A percentile compares a stretch with the other conserved stretches of the same genome.
Conservation (phyloP, 2,888 invertebrate genomes). For the Invenusta paracnida region DNA sequence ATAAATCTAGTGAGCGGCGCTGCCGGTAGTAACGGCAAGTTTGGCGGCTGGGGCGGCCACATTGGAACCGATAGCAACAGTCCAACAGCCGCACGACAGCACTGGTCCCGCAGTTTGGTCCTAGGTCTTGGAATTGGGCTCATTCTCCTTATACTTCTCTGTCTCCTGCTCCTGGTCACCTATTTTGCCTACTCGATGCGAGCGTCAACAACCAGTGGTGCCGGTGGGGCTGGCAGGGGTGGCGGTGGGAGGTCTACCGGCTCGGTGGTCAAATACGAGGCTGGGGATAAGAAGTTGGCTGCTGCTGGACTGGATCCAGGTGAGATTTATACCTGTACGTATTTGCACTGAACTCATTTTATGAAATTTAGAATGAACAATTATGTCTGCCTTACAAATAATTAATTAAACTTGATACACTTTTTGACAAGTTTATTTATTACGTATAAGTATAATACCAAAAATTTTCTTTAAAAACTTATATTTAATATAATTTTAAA, state of each 20-base stretch:
- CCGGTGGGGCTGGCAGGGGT: background rate
- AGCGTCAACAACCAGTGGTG: too few relatives aligned
- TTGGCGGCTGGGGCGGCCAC: background rate
- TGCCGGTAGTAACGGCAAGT: background rate
- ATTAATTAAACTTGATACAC: too few relatives aligned
- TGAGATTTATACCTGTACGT: too few relatives aligned
- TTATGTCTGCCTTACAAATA: too few relatives aligned
- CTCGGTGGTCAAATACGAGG: background rate
- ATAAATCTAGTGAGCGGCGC: background rate
- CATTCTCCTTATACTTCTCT: slow-evolving; percentile 22
- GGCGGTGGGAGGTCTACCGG: background rate
- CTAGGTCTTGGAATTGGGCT: slow-evolving; percentile 27
- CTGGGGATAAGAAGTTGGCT: background rate
- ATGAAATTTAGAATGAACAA: too few relatives aligned
- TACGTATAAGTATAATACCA: too few relatives aligned
- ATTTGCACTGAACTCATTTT: too few relatives aligned
- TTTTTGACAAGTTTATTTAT: too few relatives aligned
- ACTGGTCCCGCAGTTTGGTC: background rate
- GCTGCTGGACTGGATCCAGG: too few relatives aligned
- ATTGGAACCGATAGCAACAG: too few relatives aligned
- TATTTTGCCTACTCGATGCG: slow-evolving; percentile 8
- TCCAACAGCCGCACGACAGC: background rate
- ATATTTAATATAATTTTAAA: too few relatives aligned
- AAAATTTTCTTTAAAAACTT: too few relatives aligned
- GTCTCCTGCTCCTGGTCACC: slow-evolving; percentile 11